A percentile compares a stretch with the other conserved stretches of the same genome.
phyloP scores from a whole-genome alignment of 2,888 invertebrate genomes.

The Thumatha senex region DNA sequence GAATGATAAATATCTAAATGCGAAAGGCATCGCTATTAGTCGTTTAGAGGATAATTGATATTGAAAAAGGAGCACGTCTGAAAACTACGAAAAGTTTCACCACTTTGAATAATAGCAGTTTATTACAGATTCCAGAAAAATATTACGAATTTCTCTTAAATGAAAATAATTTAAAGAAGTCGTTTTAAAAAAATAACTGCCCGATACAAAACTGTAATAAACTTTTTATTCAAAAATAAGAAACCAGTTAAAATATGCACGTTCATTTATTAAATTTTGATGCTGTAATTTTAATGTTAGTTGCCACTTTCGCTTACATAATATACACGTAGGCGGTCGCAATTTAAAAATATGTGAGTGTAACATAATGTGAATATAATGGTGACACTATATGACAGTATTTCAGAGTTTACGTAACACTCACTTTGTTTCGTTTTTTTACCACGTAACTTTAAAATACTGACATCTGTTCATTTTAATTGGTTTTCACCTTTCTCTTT shows the following conservation, averaged over 20 bases:
- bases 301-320: constrained; percentile 24
- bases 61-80: no score
- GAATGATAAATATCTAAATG: no score
- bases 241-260: constrained; percentile 1
- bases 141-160: not conserved
- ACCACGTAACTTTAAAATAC: not conserved
- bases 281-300: constrained; percentile 3
- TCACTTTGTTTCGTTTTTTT: constrained; percentile 1
- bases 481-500: not conserved
- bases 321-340: constrained; percentile 16
- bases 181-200: not conserved
- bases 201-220: not conserved
- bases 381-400: constrained; percentile 26
- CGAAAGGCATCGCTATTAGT: no score
- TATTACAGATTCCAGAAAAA: not conserved
- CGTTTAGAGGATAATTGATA: no score
- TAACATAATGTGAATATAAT: constrained; percentile 37
- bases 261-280: constrained; percentile 4
- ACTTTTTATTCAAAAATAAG: constrained; percentile 3
- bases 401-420: constrained; percentile 18
- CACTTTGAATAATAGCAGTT: not conserved
- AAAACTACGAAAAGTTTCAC: no score
- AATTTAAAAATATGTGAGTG: constrained; percentile 17
- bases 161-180: not conserved
- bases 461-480: constrained; percentile 1